A percentile compares a stretch with the other conserved stretches of the same genome.
phyloP scores from a whole-genome alignment of 2,888 invertebrate species.

The Sisyra nigra region DNA sequence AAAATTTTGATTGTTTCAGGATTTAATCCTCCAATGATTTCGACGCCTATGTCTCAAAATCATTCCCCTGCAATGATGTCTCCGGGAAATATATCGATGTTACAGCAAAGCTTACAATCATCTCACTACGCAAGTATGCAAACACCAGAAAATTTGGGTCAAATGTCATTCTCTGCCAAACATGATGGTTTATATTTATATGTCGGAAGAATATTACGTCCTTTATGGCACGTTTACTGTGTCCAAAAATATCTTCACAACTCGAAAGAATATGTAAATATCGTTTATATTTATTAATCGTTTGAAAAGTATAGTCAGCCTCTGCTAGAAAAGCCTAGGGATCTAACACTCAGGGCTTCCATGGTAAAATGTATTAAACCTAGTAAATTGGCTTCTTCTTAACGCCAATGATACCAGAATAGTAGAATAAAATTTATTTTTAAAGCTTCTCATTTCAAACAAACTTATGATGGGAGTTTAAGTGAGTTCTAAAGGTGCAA shows the following conservation, averaged over 20 bases:
- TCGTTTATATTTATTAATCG: too few relatives aligned
- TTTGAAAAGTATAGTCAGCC: too few relatives aligned
- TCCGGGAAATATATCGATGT: slow-evolving; percentile 4
- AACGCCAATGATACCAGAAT: too few relatives aligned
- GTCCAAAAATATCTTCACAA: slow-evolving; percentile 39
- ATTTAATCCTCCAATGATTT: slow-evolving; percentile 13
- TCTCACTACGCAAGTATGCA: background rate
- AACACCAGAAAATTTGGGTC: background rate
- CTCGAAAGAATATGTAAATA: slow-evolving; percentile 40
- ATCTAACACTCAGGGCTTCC: too few relatives aligned
- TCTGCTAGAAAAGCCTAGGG: too few relatives aligned
- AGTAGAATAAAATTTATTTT: too few relatives aligned
- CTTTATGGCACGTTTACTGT: slow-evolving; percentile 74
- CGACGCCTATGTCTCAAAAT: slow-evolving; percentile 12
- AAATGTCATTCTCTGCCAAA: slow-evolving; percentile 52
- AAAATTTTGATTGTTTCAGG: too few relatives aligned
- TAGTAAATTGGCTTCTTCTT: too few relatives aligned
- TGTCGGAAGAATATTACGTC: slow-evolving; percentile 71
- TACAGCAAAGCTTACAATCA: slow-evolving; percentile 7
- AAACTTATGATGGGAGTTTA: too few relatives aligned
- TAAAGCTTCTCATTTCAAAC: too few relatives aligned
- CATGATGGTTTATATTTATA: slow-evolving; percentile 90
- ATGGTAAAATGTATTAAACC: background rate
- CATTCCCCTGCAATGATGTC: background rate
- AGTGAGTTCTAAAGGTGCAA: too few relatives aligned